A percentile compares a stretch with the other conserved stretches of the same genome.
Conservation (phyloP, 2,113 vertebrate genomes). For the Garra rufa region DNA sequence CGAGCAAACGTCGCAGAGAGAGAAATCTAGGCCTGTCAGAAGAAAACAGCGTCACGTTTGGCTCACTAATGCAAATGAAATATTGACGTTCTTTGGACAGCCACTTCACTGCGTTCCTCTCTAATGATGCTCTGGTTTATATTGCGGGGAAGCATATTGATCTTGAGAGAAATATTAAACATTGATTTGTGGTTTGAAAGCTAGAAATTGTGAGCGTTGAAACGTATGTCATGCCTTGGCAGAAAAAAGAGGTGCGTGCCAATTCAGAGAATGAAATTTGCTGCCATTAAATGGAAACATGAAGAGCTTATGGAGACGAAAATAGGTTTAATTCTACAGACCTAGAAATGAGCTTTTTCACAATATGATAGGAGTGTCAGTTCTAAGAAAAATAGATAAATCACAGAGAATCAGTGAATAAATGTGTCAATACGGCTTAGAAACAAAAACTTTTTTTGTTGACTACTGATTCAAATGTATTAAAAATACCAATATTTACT, state of each 20-base stretch:
- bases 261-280: not conserved
- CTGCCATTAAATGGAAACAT: not conserved
- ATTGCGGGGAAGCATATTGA: not conserved
- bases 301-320: not conserved
- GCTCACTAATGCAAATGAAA: conserved; percentile 32
- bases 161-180: conserved; percentile 22
- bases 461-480: no score
- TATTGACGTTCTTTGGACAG: conserved; percentile 4
- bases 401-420: not conserved
- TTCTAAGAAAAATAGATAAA: not conserved
- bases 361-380: not conserved
- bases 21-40: conserved; percentile 10
- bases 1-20: not conserved
- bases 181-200: conserved; percentile 27
- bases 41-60: not conserved
- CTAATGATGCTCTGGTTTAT: conserved; percentile 21
- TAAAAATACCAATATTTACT: no score
- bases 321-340: not conserved
- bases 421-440: not conserved
- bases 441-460: not conserved
- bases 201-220: not conserved
- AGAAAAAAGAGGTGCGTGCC: not conserved
- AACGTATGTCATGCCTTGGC: not conserved
- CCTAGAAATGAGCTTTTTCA: not conserved
- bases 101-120: conserved; percentile 6